Percentiles rank a stretch among this genome's conserved stretches.
Evolutionary conservation across 2,797 vertebrate species (phyloP).

Genomic region (Schizopygopsis pylzovi): DNA sequence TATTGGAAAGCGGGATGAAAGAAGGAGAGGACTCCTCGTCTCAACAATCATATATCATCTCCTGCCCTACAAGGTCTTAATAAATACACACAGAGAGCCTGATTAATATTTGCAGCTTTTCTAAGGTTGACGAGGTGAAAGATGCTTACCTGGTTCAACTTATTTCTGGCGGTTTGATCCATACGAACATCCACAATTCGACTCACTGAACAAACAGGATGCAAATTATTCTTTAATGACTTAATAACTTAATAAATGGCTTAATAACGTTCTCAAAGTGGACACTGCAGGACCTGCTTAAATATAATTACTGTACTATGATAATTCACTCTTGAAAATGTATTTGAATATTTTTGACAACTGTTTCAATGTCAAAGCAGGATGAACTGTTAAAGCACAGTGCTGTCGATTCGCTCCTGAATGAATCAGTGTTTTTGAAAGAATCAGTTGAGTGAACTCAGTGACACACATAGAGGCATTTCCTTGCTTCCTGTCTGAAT

Average conservation of each 20-base stretch:
- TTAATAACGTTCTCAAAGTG: neutral
- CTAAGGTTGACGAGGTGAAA: neutral
- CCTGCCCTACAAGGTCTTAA: constrained; percentile 23
- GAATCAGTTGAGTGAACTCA: neutral
- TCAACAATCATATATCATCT: constrained; percentile 54
- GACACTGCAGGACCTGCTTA: neutral
- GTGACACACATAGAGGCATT: neutral
- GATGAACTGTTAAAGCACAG: neutral
- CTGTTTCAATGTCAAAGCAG: neutral
- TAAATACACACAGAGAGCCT: neutral
- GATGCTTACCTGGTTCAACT: neutral
- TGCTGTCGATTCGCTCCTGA: neutral
- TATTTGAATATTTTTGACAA: neutral
- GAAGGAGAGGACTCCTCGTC: constrained; percentile 75
- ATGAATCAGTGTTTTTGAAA: neutral
- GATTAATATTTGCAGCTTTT: neutral
- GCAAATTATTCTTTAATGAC: neutral
- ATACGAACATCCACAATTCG: neutral
- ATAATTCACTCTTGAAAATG: neutral
- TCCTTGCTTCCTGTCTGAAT: neutral
- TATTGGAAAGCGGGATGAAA: constrained; percentile 55
- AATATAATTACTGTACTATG: neutral
- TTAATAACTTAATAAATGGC: neutral
- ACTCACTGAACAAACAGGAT: neutral
- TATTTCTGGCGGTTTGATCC: neutral